Base-by-base conservation (phyloP, 2,888 invertebrate species). In the Cacoxenus indagator region DNA sequence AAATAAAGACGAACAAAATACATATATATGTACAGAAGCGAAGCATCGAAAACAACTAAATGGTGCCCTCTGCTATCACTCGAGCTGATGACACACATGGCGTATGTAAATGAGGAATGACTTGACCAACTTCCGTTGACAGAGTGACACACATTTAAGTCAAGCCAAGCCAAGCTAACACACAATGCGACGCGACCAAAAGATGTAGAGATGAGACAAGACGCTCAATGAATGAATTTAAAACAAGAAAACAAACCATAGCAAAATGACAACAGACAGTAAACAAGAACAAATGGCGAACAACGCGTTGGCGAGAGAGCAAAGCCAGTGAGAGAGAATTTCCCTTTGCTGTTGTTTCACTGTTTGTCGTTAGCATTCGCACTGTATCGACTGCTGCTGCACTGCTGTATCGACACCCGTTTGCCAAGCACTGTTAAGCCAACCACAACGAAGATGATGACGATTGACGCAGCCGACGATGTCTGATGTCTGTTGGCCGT, bases 51-150 rank as follows among this genome's bases (percentile, higher is more conserved):
- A 37, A 14, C 37, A 31, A n/a, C n/a, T n/a, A n/a, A n/a, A n/a
- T 9, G 31, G 31, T 9, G 14, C 37, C 8, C 9, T 14, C 2
- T 5, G 37, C 37, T 37, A 37, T 37, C 37, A 37, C 9, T 37
- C 37, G 14, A 37, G 37, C 37, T 14, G 14, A 37, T 14, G 14
- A 37, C 8, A 14, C 14, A 37, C 37, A n/a, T n/a, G 4, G 29
- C 19, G 29, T 59, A 62, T 37, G 37, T 24, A 62, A 62, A 37
- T 62, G 61, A 62, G 45, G 43, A n/a, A 62, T 62, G 24, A 62
- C 61, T 62, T 62, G 61, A 62, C 61, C 61, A 62, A 62, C 24
- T 24, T 62, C 43, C 37, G 43, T 62, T 62, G 61, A 62, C 61
- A 62, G 61, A 45, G 24, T 62, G 61, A 62, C 61, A 62, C 45